A percentile compares a stretch with the other conserved stretches of the same genome.
Conservation (phyloP, 2,113 vertebrate genomes). For the Raja brachyura region DNA sequence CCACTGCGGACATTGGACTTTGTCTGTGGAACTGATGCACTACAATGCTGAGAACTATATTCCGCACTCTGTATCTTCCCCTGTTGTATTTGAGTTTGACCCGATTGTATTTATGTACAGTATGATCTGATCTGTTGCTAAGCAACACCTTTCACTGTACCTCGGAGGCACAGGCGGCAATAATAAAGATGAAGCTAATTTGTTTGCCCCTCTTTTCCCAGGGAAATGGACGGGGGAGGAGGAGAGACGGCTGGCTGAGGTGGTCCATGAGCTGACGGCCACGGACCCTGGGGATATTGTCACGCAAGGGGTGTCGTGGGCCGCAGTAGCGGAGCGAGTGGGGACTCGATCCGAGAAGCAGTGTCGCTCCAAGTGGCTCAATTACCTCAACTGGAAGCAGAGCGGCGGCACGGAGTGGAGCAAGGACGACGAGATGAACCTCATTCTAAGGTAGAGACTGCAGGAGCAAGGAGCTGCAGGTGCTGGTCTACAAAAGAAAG, state of each 20-base stretch:
- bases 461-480: no score
- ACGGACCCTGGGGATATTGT: conserved; percentile 84
- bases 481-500: no score
- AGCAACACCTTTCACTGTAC: no score
- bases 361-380: conserved; percentile 96
- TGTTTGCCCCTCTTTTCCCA: conserved; percentile 47
- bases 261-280: conserved; percentile 91
- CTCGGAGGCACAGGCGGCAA: no score
- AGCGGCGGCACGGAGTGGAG: conserved; percentile 97
- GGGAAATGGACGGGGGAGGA: conserved; percentile 98
- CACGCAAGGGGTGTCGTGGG: conserved; percentile 95
- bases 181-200: background rate
- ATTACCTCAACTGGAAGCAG: conserved; percentile 99
- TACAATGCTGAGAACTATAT: no score
- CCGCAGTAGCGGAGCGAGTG: conserved; percentile 83
- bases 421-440: conserved; percentile 92
- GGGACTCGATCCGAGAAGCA: conserved; percentile 95
- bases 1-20: no score
- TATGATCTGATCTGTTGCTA: no score
- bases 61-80: no score
- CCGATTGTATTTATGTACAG: no score
- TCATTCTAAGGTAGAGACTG: conserved; percentile 80
- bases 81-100: no score
- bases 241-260: conserved; percentile 82
- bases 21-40: no score